phyloP scores from a whole-genome alignment of 1,140 invertebrate genomes.

The Drosophila dunni region DNA sequence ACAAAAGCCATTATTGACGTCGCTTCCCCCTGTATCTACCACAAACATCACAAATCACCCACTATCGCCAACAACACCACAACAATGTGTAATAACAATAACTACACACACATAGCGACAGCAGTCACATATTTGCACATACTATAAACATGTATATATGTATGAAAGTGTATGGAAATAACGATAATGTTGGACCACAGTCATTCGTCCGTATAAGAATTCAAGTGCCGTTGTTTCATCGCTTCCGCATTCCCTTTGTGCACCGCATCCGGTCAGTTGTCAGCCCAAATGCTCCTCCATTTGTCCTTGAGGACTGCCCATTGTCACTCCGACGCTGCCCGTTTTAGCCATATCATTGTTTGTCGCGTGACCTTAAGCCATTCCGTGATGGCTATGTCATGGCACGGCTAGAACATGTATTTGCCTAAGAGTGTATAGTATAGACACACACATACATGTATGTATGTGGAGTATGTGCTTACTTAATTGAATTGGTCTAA shows the following conservation, averaged over 20 bases:
- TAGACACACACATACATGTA: neutral
- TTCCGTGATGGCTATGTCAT: slow-evolving; percentile 50
- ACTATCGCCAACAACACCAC: slow-evolving; percentile 21
- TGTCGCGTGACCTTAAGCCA: slow-evolving; percentile 72
- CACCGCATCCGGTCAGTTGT: slow-evolving; percentile 31
- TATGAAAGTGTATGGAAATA: slow-evolving; percentile 14
- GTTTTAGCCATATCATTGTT: slow-evolving; percentile 49
- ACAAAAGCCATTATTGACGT: slow-evolving; percentile 25
- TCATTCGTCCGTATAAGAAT: slow-evolving; percentile 23
- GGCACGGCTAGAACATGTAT: slow-evolving; percentile 30
- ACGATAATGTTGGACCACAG: slow-evolving; percentile 42
- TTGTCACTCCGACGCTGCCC: slow-evolving; percentile 20
- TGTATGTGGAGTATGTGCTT: slow-evolving; percentile 19
- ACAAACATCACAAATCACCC: slow-evolving; percentile 19
- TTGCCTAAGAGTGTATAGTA: slow-evolving; percentile 6
- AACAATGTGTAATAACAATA: slow-evolving; percentile 43
- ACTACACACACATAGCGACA: slow-evolving; percentile 33
- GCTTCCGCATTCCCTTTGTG: slow-evolving; percentile 60
- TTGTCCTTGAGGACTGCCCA: slow-evolving; percentile 57
- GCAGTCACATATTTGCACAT: slow-evolving; percentile 10
- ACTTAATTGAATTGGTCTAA: slow-evolving; percentile 72
- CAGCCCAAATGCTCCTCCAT: slow-evolving; percentile 15
- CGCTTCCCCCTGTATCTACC: neutral
- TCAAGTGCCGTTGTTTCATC: slow-evolving; percentile 15
- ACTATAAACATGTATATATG: slow-evolving; percentile 2